Evolutionary conservation across 2,113 vertebrate genomes (phyloP).

Genomic region (Pelobates fuscus): DNA sequence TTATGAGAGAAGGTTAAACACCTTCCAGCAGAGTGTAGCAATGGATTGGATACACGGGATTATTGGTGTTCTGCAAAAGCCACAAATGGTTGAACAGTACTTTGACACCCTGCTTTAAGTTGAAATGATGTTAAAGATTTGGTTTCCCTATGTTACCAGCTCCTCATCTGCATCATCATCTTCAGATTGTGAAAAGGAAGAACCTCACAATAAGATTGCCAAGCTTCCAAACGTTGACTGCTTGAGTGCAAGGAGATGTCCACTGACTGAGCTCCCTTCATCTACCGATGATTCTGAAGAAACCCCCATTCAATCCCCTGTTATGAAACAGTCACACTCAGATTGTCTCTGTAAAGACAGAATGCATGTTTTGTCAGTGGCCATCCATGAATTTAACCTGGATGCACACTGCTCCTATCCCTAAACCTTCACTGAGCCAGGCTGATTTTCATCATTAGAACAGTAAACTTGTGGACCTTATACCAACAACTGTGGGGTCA

Average conservation of each 20-base stretch:
- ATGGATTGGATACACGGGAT: conserved; percentile 94
- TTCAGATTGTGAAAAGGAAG: background rate
- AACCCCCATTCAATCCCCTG: rapidly evolving
- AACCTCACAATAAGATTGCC: conserved; percentile 53
- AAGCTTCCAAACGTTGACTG: conserved; percentile 53
- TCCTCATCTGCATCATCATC: conserved; percentile 40
- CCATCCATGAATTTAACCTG: conserved; percentile 77
- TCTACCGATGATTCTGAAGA: background rate
- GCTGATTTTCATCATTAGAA: conserved; percentile 43
- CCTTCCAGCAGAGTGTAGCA: conserved; percentile 92
- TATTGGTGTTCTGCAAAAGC: conserved; percentile 86
- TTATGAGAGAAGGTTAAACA: conserved; percentile 85
- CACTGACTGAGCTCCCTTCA: background rate
- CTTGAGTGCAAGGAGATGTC: conserved; percentile 26
- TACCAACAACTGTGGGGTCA: conserved; percentile 59
- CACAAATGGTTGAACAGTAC: conserved; percentile 83
- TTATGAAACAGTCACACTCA: background rate
- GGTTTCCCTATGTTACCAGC: conserved; percentile 81
- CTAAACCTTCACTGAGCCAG: conserved; percentile 68
- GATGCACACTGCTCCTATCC: conserved; percentile 79
- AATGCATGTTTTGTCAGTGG: conserved; percentile 53
- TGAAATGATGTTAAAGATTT: conserved; percentile 87
- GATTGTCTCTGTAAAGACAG: conserved; percentile 44
- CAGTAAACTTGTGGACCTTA: conserved; percentile 45
- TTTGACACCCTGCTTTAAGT: conserved; percentile 86